Base-by-base conservation (phyloP, 1,140 invertebrate species). In the Leucophenga varia region DNA sequence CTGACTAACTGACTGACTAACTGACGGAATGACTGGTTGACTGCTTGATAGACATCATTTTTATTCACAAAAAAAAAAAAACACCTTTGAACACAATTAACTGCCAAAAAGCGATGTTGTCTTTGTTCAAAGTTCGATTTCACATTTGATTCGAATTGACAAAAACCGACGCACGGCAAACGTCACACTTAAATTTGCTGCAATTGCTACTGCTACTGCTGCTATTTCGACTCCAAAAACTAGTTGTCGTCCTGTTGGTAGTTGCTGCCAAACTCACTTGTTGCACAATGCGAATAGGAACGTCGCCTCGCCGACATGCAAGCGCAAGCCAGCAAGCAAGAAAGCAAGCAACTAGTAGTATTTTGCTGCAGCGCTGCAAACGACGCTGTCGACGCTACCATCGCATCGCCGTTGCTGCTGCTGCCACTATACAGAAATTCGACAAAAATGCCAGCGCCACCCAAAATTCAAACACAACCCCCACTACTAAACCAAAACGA, bases 241-340 rank as follows among this genome's bases (percentile, higher is more conserved):
- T 72, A 59, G 61, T 69, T 67, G 64, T 72, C 60, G 69, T 72
- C 69, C 64, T 72, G 64, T 55, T 72, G 68, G 61, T 58, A 65
- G 69, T 61, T 65, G 69, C 55, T 72, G 69, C 69, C 69, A 67
- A 72, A 72, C 69, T 72, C 69, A 72, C 69, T 72, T 72, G 69
- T 72, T 72, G 69, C 69, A 72, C 69, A 72, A 69, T 68, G 57
- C 59, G 51, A 59, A 60, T 49, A 56, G 7, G 36, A 68, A 57
- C 40, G 57, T 51, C 54, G 55, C 54, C n/a, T 30, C 55, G 56
- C 56, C 56, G 54, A 58, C 43, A 38, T 49, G 31, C 48, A 54
- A n/a, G 55, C 55, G 51, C 43, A 14, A 6, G 34, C 34, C 34
- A 35, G n/a, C 13, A n/a, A 35, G 39, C 48, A 19, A 46, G 40